Base-by-base conservation (phyloP, 2,888 invertebrate genomes). In the Erpobdella octoculata region DNA sequence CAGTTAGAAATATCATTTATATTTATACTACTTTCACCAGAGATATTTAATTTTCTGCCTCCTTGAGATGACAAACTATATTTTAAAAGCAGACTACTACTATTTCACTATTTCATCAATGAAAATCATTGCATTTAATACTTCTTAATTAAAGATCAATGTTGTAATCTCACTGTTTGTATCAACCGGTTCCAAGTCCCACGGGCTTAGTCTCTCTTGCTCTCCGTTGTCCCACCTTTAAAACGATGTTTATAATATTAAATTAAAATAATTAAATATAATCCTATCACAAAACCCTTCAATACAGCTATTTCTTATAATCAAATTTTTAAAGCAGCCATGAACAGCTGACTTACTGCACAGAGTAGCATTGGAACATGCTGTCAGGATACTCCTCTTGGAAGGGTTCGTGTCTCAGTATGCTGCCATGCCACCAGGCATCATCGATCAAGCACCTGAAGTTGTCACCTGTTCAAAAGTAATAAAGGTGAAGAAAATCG, bases 141-240 rank as follows among this genome's bases (percentile, higher is more conserved):
- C n/a, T n/a, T n/a, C n/a, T n/a, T n/a, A n/a, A n/a, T n/a, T 1
- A 33, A 31, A 15, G 15, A 28, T 48, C 18, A 46, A 53, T 6
- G 12, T 9, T 15, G 12, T 25, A 12, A 28, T 78, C 80, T 79
- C 76, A 80, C 81, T 72, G 62, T 74, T 74, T 18, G 75, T 74
- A 73, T 78, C 90, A 28, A 92, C 86, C 0, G 91, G 91, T 83
- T 96, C 95, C 85, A 97, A 88, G 85, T 97, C 96, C 92, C 89
- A 97, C 0, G 96, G 94, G 81, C 93, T 93, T 87, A 97, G 89
- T 64, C 89, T 86, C 83, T 97, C 86, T 66, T 76, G 79, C 81
- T 96, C 95, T 0, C 91, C 92, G 81, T 92, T 95, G 83, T 94
- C 94, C 96, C 96, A 97, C n/a, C n/a, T n/a, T n/a, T n/a, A n/a